Evolutionary conservation across 2,797 vertebrate genomes (phyloP).

Genomic region (Sarcoramphus papa): DNA sequence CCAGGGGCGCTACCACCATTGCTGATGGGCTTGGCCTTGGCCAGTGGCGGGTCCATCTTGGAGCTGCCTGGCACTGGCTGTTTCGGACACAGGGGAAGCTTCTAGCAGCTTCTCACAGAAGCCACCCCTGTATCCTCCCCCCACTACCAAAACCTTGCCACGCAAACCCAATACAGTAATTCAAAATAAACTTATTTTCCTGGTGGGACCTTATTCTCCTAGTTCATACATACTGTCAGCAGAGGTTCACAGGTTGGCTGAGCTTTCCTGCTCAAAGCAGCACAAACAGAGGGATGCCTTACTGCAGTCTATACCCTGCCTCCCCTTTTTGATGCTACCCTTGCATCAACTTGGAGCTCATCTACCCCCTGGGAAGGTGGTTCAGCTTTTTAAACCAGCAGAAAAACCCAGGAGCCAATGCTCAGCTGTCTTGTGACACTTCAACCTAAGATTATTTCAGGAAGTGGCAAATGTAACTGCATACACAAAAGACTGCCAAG

Average conservation of each 20-base stretch:
- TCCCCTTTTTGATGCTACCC: background rate
- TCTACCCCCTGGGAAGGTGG: background rate
- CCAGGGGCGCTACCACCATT: background rate
- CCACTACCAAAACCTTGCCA: too few relatives aligned
- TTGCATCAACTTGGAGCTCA: background rate
- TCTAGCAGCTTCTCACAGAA: too few relatives aligned
- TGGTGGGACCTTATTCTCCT: background rate
- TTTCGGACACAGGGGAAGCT: background rate
- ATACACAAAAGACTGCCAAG: background rate
- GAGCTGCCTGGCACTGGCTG: too few relatives aligned
- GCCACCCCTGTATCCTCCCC: too few relatives aligned
- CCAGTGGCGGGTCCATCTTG: background rate
- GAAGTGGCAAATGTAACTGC: background rate
- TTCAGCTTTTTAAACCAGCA: background rate
- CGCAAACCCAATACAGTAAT: background rate
- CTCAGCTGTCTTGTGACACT: background rate
- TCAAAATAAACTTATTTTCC: background rate
- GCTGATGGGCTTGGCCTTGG: background rate
- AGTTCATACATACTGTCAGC: background rate
- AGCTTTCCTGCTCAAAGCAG: background rate
- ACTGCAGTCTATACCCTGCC: too few relatives aligned
- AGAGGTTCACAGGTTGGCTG: background rate
- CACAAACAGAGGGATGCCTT: background rate
- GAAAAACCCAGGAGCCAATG: background rate
- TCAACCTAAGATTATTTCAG: background rate